These are phyloP conservation scores for Pygocentrus nattereri DNA, from an alignment of 2,797 vertebrate genomes.

Conservation along the genomic window DNA sequence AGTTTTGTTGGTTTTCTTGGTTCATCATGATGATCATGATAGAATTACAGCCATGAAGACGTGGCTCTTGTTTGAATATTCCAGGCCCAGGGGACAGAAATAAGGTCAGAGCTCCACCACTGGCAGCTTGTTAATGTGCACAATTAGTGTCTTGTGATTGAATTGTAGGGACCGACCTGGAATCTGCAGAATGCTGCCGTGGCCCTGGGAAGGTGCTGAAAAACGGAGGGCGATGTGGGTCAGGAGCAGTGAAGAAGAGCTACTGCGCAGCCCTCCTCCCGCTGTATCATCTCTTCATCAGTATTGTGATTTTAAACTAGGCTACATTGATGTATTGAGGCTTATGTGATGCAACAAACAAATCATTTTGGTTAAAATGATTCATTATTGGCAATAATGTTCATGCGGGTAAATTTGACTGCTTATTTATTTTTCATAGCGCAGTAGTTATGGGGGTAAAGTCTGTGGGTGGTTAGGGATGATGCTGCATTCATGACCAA, in stretches of 20 bases:
- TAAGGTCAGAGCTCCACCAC: slow-evolving; percentile 29
- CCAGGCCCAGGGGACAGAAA: slow-evolving; percentile 10
- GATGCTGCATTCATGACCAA: too few species aligned
- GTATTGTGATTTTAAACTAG: too few species aligned
- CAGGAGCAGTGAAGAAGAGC: neutral
- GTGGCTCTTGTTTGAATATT: slow-evolving; percentile 32
- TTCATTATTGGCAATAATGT: too few species aligned
- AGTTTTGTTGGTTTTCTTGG: neutral
- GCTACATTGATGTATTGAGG: too few species aligned
- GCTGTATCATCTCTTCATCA: too few species aligned
- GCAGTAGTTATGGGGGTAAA: too few species aligned
- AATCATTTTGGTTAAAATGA: too few species aligned
- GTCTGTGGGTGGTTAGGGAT: too few species aligned
- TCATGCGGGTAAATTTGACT: too few species aligned
- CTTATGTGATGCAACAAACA: too few species aligned
- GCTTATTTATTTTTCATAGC: too few species aligned
- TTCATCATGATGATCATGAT: neutral
- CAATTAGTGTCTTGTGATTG: slow-evolving; percentile 62
- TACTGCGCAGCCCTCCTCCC: too few species aligned
- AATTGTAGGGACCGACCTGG: slow-evolving; percentile 57
- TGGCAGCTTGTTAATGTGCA: slow-evolving; percentile 38
- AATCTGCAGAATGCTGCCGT: slow-evolving; percentile 53
- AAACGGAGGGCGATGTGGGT: neutral
- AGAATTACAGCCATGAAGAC: slow-evolving; percentile 5
- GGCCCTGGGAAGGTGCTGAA: slow-evolving; percentile 39